Evolutionary conservation across 2,113 vertebrate species (phyloP).

Genomic region (Grus americana): DNA sequence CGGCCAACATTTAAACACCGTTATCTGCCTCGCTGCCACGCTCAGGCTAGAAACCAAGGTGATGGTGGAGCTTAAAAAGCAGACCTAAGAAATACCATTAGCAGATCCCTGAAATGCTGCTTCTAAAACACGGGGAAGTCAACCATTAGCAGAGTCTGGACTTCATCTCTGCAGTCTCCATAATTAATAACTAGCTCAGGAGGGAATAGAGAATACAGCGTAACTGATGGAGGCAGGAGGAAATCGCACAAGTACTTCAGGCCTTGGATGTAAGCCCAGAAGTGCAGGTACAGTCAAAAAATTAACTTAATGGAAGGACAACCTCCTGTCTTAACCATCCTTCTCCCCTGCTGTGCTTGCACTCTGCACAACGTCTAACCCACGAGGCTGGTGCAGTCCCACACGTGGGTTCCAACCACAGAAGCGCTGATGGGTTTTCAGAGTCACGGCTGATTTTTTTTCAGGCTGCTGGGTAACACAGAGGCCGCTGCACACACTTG

Average conservation of each 20-base stretch:
- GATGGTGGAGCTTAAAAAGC: not conserved
- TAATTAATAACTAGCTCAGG: conserved; percentile 56
- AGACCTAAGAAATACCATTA: not conserved
- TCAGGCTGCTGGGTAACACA: not conserved
- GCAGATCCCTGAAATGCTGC: not conserved
- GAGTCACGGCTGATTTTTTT: not conserved
- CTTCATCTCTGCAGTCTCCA: conserved; percentile 24
- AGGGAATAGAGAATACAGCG: not conserved
- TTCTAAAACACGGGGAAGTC: not conserved
- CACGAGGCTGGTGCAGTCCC: not conserved
- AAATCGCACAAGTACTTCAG: not conserved
- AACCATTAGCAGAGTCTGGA: conserved; percentile 38
- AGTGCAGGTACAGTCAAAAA: conserved; percentile 25
- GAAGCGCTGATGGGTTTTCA: not conserved
- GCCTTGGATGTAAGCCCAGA: conserved; percentile 28
- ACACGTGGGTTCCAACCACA: not conserved
- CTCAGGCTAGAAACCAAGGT: not conserved
- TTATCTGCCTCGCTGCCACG: not conserved
- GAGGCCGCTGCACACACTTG: not conserved
- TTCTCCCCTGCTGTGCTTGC: not conserved
- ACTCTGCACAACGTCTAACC: not conserved
- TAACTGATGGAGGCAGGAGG: not conserved
- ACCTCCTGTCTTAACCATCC: not conserved
- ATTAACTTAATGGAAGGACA: conserved; percentile 22
- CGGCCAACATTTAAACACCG: not conserved